Percentiles rank a stretch among this genome's conserved stretches.
Conservation (phyloP, 2,113 vertebrate species). For the Dromiciops gliroides region DNA sequence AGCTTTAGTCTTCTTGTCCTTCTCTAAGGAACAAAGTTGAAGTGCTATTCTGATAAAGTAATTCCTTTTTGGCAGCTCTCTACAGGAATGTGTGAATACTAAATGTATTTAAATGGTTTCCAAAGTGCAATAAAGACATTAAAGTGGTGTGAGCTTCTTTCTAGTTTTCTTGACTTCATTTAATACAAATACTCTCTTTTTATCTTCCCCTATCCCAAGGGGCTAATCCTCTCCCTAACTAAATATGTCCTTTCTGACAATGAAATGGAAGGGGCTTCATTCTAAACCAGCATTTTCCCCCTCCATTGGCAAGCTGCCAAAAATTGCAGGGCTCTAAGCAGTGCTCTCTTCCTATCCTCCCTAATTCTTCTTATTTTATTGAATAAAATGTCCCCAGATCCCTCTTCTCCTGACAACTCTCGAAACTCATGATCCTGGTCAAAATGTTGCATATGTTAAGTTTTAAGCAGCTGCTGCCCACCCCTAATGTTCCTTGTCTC, state of each 20-base stretch:
- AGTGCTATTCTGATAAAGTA: background rate
- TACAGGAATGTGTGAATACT: slow-evolving; percentile 29
- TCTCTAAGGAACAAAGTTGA: background rate
- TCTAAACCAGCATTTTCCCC: background rate
- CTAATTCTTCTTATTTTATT: slow-evolving; percentile 1
- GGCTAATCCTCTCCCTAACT: background rate
- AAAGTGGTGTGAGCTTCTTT: slow-evolving; percentile 41
- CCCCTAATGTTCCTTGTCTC: background rate
- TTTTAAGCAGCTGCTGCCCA: background rate
- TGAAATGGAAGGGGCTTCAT: background rate
- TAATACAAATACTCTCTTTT: background rate
- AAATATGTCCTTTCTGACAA: background rate
- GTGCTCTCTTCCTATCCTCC: background rate
- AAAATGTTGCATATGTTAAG: background rate
- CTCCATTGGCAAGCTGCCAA: background rate
- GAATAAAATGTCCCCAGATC: background rate
- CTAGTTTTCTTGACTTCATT: slow-evolving; percentile 49
- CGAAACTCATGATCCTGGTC: background rate
- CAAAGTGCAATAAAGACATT: background rate
- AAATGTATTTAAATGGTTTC: slow-evolving; percentile 25
- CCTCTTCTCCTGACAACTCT: slow-evolving; percentile 33
- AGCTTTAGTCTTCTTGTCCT: background rate
- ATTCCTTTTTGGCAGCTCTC: slow-evolving; percentile 55
- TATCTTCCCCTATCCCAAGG: slow-evolving; percentile 5
- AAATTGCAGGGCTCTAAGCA: background rate